Evolutionary conservation across 2,888 invertebrate species (phyloP).

Genomic region (Nebria brevicollis): DNA sequence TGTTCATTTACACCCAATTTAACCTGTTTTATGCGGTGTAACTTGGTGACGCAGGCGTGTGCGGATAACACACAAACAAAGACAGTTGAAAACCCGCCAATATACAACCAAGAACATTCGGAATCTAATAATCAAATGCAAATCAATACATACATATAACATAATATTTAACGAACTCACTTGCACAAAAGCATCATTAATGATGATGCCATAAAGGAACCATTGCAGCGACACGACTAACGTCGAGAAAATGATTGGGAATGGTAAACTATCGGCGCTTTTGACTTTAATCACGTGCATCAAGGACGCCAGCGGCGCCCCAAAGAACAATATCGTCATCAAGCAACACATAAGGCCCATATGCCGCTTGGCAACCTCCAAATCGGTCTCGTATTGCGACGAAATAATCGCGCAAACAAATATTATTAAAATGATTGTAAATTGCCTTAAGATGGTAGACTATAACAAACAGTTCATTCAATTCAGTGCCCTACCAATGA

Average conservation of each 20-base stretch:
- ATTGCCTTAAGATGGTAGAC: slow-evolving; percentile 71
- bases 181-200: slow-evolving; percentile 82
- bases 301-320: slow-evolving; percentile 82
- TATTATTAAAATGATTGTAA: slow-evolving; percentile 65
- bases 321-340: slow-evolving; percentile 82
- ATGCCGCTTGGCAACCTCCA: slow-evolving; percentile 65
- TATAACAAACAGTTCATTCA: slow-evolving; percentile 54
- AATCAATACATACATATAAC: slow-evolving; percentile 48
- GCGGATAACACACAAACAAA: slow-evolving; percentile 80
- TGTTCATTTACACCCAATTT: neutral
- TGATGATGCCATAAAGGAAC: slow-evolving; percentile 83
- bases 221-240: slow-evolving; percentile 85
- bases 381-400: slow-evolving; percentile 67
- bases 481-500: neutral
- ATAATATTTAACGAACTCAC: slow-evolving; percentile 63
- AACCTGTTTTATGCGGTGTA: slow-evolving; percentile 20
- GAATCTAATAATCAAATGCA: slow-evolving; percentile 69
- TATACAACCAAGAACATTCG: slow-evolving; percentile 82
- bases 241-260: slow-evolving; percentile 85
- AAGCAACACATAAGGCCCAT: slow-evolving; percentile 78
- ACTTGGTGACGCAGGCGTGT: slow-evolving; percentile 21
- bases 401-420: slow-evolving; percentile 70
- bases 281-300: slow-evolving; percentile 82
- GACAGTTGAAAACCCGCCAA: slow-evolving; percentile 78
- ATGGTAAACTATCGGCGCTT: slow-evolving; percentile 87